Evolutionary conservation across 1,140 invertebrate species (phyloP), one percentile per base, ranked within the genome.

Genomic region (Drosophila serrata): DNA sequence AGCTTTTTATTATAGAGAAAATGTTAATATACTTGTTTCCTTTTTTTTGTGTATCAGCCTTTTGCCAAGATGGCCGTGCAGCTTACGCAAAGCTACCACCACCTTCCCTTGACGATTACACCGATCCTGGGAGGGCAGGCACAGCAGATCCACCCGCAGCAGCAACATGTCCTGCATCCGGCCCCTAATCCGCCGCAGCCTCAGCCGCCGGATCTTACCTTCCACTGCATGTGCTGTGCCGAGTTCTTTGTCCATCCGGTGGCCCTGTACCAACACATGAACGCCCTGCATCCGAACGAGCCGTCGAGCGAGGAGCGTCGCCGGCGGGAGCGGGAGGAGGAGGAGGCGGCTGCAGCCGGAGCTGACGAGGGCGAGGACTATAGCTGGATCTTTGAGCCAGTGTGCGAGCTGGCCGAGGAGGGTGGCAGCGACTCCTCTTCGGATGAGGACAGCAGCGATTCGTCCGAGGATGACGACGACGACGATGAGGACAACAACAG

Each of bases 231-330:
- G 79, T 90, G 88, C 67, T 93, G 92, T 61, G 49, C 75, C 3
- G 91, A 87, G 48, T 90, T 73, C 45, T 93, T 92, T 39, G 79
- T 91, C 12, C 79, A 91, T 69, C 92, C 92, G 4, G 57, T 84
- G 55, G 65, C 73, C 4, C 61, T 93, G n/a, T 92, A 92, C 39
- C 85, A 92, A 61, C 92, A 93, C 64, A 91, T 93, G 90, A 93
- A 86, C 55, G 79, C 49, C 19, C 62, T 70, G 55, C 92, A 93
- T 75, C 69, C 85, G 15, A 78, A 79, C 24, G 69, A 79, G 49
- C 62, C 61, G 8, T 60, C 69, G 43, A 59, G 75, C 33, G 56
- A 35, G 35, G 42, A 60, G 13, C 49, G 56, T 0, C 33, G 51
- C 2, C 19, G 33, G 13, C 19, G 39, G 24, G 39, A 60, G 19